A percentile compares a stretch with the other conserved stretches of the same genome.
These are phyloP conservation scores for Polydesmus complanatus DNA, from an alignment of 2,888 invertebrate genomes.

Conservation along the genomic window DNA sequence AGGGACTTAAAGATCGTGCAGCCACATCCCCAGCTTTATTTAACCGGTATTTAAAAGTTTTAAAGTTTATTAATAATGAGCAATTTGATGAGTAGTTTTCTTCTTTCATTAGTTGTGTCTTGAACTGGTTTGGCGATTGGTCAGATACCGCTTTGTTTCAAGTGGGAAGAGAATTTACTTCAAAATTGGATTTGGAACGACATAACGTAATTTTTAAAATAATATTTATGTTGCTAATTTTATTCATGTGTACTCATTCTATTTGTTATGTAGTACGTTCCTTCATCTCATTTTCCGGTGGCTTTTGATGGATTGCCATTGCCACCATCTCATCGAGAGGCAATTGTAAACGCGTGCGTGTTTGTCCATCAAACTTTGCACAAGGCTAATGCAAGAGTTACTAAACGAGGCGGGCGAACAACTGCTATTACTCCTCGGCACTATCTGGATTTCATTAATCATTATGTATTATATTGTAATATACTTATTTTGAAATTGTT, in stretches of 20 bases:
- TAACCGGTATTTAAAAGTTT: slow-evolving; percentile 49
- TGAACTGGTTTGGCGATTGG: slow-evolving; percentile 99
- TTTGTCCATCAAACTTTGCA: slow-evolving; percentile 96
- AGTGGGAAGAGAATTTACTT: slow-evolving; percentile 92
- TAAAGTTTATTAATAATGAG: background rate
- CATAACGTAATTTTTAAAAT: slow-evolving; percentile 35
- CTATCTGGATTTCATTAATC: slow-evolving; percentile 80
- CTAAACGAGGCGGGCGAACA: slow-evolving; percentile 82
- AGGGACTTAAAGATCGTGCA: slow-evolving; percentile 94
- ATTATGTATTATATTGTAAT: too few species aligned
- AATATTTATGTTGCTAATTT: background rate
- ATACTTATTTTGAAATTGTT: slow-evolving; percentile 23
- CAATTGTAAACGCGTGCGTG: slow-evolving; percentile 96
- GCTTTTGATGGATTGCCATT: slow-evolving; percentile 49
- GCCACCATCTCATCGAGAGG: slow-evolving; percentile 74
- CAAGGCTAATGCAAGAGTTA: slow-evolving; percentile 77
- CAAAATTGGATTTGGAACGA: slow-evolving; percentile 82
- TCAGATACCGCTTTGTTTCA: slow-evolving; percentile 88
- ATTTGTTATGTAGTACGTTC: slow-evolving; percentile 48
- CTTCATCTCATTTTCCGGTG: slow-evolving; percentile 81
- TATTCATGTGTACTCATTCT: too few species aligned
- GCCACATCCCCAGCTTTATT: slow-evolving; percentile 98
- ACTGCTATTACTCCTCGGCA: slow-evolving; percentile 84
- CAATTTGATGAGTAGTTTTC: background rate
- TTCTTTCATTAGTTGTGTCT: slow-evolving; percentile 51